Evolutionary conservation across 2,888 invertebrate species (phyloP).

Genomic region (Hipparchia semele): DNA sequence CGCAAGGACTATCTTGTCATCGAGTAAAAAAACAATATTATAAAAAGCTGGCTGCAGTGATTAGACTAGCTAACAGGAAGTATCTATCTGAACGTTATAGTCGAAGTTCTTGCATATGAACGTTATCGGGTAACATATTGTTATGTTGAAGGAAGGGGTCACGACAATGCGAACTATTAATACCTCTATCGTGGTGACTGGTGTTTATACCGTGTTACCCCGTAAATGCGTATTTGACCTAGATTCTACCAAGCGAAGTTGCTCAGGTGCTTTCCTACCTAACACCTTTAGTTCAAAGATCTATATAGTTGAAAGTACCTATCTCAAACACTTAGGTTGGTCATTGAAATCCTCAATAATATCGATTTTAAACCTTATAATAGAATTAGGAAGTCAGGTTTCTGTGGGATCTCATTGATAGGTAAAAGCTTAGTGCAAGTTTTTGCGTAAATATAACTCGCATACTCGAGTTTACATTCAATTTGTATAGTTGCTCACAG

Average conservation of each 20-base stretch:
- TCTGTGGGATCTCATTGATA: not conserved
- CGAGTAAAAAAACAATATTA: too few relatives aligned
- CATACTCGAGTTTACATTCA: too few relatives aligned
- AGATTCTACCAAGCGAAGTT: constrained; percentile 9
- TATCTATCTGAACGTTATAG: too few relatives aligned
- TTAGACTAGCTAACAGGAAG: too few relatives aligned
- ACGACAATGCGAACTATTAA: not conserved
- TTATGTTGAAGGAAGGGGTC: not conserved
- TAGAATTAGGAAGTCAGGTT: not conserved
- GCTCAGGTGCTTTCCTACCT: not conserved
- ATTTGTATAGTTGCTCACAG: too few relatives aligned
- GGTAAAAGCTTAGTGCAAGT: not conserved
- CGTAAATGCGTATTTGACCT: constrained; percentile 16
- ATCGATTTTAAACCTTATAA: not conserved
- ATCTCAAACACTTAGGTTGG: not conserved
- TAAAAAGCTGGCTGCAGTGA: too few relatives aligned
- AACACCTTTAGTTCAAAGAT: not conserved
- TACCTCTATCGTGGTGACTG: constrained; percentile 8
- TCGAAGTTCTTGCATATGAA: not conserved
- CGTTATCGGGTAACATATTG: not conserved
- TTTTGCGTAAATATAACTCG: too few relatives aligned
- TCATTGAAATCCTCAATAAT: not conserved
- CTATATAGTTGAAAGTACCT: not conserved
- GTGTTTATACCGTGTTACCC: constrained; percentile 8
- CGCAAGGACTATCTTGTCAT: too few relatives aligned